Conservation (phyloP, 2,113 vertebrate genomes). For the Xiphias gladius region DNA sequence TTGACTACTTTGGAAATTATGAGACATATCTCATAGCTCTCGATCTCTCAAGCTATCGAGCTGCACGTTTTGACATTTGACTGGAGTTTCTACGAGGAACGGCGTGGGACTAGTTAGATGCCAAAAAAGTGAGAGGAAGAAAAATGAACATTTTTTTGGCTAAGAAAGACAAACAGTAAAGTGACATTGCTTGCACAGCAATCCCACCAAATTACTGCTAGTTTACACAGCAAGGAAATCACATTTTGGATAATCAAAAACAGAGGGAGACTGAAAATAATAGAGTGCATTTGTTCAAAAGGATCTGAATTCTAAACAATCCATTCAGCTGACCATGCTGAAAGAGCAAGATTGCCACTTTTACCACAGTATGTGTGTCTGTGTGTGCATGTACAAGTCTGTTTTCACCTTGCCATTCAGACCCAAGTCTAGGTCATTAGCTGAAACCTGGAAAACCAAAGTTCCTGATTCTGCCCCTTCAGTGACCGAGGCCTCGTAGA, state of each 20-base stretch:
- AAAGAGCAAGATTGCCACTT: neutral
- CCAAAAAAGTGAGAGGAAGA: no score
- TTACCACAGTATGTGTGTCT: neutral
- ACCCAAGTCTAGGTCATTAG: constrained; percentile 89
- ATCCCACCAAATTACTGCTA: neutral
- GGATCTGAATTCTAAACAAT: neutral
- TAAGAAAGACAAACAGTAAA: no score
- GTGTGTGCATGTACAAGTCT: neutral
- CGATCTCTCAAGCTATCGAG: no score
- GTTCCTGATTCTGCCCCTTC: constrained; percentile 88
- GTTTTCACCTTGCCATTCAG: constrained; percentile 88
- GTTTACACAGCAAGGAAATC: constrained; percentile 8
- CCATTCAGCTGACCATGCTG: fast-evolving
- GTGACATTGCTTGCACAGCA: no score
- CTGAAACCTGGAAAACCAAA: constrained; percentile 89
- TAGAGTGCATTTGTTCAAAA: neutral
- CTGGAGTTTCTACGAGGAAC: no score
- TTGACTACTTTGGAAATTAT: no score
- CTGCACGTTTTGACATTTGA: no score
- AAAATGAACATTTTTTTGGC: no score
- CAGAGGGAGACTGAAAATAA: neutral
- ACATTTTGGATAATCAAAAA: neutral
- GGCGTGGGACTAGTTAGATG: no score
- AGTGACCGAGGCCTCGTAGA: constrained; percentile 90
- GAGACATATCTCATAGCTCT: no score